These are phyloP conservation scores for Heliocidaris erythrogramma DNA, from an alignment of 35 echinoderm and acorn worm genomes.

Conservation along the genomic window DNA sequence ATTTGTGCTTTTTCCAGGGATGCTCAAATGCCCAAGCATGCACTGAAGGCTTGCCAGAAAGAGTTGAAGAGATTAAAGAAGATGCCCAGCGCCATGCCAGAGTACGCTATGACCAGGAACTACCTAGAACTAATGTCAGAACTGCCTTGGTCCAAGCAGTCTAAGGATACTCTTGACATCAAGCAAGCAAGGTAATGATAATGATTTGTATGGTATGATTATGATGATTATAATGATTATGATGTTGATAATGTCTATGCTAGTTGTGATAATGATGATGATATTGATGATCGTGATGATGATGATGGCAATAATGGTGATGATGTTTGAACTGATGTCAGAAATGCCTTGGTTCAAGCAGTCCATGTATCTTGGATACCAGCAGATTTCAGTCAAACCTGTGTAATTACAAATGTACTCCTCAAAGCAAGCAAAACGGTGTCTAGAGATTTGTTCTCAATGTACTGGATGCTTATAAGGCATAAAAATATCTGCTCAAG, in stretches of 20 bases:
- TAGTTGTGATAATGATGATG: not conserved
- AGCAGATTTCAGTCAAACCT: too few relatives aligned
- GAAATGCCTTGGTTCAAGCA: too few relatives aligned
- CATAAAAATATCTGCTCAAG: too few relatives aligned
- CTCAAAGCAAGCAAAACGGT: too few relatives aligned
- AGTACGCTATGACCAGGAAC: conserved; percentile 91
- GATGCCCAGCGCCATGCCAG: conserved; percentile 94
- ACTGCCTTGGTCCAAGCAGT: conserved; percentile 94
- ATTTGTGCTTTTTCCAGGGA: conserved; percentile 52
- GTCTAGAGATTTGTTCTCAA: too few relatives aligned
- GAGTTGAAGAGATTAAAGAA: conserved; percentile 96
- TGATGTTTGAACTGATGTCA: too few relatives aligned
- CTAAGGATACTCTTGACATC: conserved; percentile 86
- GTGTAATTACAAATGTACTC: too few relatives aligned
- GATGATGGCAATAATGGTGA: not conserved
- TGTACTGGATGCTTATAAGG: too few relatives aligned
- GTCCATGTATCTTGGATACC: too few relatives aligned
- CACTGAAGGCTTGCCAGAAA: conserved; percentile 81
- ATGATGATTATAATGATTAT: too few relatives aligned
- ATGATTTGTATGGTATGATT: not conserved
- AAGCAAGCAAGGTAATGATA: conserved; percentile 78
- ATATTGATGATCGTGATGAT: too few relatives aligned
- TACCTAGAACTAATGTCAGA: conserved; percentile 97
- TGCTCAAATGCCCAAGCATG: conserved; percentile 90
- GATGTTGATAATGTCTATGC: too few relatives aligned